Evolutionary conservation across 35 echinoderm and acorn worm genomes (phyloP).

Genomic region (Apostichopus japonicus): DNA sequence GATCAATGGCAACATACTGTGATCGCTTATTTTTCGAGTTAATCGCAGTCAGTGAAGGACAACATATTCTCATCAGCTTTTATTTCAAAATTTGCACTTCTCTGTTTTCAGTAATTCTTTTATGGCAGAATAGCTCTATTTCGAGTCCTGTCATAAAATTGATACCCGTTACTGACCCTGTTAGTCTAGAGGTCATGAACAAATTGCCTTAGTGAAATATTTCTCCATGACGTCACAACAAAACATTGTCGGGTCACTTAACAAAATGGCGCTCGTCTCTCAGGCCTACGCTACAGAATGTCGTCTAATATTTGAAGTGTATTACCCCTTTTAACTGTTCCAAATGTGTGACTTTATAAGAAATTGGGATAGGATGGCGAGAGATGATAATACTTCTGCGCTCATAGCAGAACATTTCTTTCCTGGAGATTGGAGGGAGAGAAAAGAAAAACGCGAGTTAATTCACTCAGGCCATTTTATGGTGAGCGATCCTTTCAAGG

Average conservation of each 20-base stretch:
- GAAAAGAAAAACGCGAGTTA: slow-evolving; percentile 52
- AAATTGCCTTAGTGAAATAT: background rate
- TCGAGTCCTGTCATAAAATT: too few relatives aligned
- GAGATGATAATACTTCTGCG: slow-evolving; percentile 46
- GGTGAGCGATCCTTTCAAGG: slow-evolving; percentile 92
- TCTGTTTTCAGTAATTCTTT: too few relatives aligned
- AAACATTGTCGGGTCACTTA: slow-evolving; percentile 10
- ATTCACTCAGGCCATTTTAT: slow-evolving; percentile 98
- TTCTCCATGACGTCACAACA: slow-evolving; percentile 25
- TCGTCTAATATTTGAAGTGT: slow-evolving; percentile 21
- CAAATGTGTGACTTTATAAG: slow-evolving; percentile 3
- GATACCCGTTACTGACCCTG: too few relatives aligned
- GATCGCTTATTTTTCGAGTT: too few relatives aligned
- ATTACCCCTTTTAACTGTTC: background rate
- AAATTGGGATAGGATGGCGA: slow-evolving; percentile 48
- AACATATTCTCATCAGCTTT: too few relatives aligned
- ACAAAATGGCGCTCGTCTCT: slow-evolving; percentile 27
- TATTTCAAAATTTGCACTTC: too few relatives aligned
- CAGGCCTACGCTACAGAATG: background rate
- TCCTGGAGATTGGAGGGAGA: slow-evolving; percentile 44
- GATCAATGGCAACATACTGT: too few relatives aligned
- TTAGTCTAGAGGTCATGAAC: too few relatives aligned
- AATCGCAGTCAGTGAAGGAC: too few relatives aligned
- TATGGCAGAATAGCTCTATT: too few relatives aligned
- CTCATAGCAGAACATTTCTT: slow-evolving; percentile 28